Base-by-base conservation (phyloP, 2,113 vertebrate species). In the Polypterus bichir region DNA sequence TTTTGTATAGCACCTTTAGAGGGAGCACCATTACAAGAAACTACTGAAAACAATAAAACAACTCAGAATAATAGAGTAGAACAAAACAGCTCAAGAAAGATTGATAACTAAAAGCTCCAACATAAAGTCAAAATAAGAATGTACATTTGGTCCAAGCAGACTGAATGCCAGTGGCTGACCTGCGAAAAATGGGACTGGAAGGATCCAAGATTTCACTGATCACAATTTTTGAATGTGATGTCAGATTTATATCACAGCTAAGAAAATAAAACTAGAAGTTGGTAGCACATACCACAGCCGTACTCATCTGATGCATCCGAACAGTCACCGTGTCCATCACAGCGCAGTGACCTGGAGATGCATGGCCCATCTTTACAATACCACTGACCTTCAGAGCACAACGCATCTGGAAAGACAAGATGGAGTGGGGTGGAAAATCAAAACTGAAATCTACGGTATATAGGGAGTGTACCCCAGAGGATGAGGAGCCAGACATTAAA, bases 221-320 rank as follows among this genome's bases (percentile, higher is more conserved):
- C 27, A 27, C 27, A 27, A 27, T 2, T 27, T 27, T 27, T 27
- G 27, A 27, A 27, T 27, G 27, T 2, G 27, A 27, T 27, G 27
- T 27, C 27, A 27, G 27, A 27, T 27, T 27, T 27, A 27, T 51
- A 9, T 7, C 49, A 3, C 3, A 0, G 48, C 11, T 9, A 54
- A 53, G 9, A 4, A 56, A 11, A 47, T 4, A 54, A 11, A 8
- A n/a, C 9, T 5, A 6, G 5, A 44, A 47, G 11, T 44, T 3
- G 49, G 10, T 44, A 1, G 7, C 9, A 76, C 83, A 0, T 65
- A 91, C 92, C 81, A n/a, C 92, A 96, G 27, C 86, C 76, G 56
- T 79, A 81, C 70, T 97, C 93, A 71, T 96, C 93, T 0, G 92
- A 92, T 48, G 89, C 90, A 69, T 97, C 93, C 64, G 79, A 63